Evolutionary conservation across 2,113 vertebrate species (phyloP).

Genomic region (Chlamydotis undulata): DNA sequence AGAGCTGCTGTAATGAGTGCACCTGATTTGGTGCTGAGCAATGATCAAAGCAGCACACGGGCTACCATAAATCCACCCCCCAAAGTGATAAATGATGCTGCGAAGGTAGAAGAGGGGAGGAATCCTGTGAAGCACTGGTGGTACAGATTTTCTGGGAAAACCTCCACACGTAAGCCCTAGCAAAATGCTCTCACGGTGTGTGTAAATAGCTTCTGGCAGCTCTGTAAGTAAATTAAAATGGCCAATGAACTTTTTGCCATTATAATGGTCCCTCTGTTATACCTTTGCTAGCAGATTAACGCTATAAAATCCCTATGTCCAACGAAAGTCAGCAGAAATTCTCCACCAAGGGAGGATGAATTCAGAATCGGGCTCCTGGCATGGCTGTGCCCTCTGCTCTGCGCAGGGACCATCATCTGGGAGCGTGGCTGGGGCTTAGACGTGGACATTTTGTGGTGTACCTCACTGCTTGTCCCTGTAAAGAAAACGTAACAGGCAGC

Average conservation of each 20-base stretch:
- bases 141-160: neutral
- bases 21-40: neutral
- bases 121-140: neutral
- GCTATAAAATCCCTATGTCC: neutral
- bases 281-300: neutral
- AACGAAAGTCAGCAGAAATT: neutral
- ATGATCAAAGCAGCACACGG: neutral
- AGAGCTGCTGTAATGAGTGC: neutral
- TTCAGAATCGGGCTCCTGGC: neutral
- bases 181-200: neutral
- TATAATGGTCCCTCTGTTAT: neutral
- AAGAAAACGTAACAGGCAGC: neutral
- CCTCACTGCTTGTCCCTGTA: neutral
- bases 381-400: neutral
- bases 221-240: neutral
- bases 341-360: neutral
- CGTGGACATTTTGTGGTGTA: neutral
- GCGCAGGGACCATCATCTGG: neutral
- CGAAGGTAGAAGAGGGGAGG: neutral
- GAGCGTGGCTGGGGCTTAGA: fast-evolving
- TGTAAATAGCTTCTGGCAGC: neutral
- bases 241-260: neutral
- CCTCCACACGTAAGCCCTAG: neutral
- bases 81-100: neutral
- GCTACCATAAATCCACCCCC: neutral